These are phyloP conservation scores for Phalera bucephala DNA, from an alignment of 2,888 invertebrate genomes.

Conservation along the genomic window DNA sequence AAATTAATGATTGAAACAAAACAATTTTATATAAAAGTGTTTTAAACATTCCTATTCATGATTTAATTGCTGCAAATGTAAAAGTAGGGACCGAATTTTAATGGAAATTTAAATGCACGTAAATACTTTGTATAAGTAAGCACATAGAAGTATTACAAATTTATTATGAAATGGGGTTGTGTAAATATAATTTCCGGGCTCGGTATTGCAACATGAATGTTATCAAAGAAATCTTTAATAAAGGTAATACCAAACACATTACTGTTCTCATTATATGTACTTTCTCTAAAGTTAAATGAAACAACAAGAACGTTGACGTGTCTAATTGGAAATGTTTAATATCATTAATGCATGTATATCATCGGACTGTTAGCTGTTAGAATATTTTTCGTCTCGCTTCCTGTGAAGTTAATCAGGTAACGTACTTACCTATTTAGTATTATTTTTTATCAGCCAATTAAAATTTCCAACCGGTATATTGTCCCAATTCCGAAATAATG, in stretches of 20 bases:
- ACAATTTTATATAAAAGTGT: too few relatives aligned
- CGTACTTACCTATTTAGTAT: background rate
- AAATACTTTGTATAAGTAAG: too few relatives aligned
- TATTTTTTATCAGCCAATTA: background rate
- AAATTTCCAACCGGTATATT: background rate
- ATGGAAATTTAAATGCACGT: too few relatives aligned
- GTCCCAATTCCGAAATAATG: background rate
- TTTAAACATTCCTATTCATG: too few relatives aligned
- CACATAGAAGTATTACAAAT: too few relatives aligned
- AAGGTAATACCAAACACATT: too few relatives aligned
- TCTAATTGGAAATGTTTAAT: conserved; percentile 23
- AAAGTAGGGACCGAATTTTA: too few relatives aligned
- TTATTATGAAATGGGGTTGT: too few relatives aligned
- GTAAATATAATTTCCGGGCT: too few relatives aligned
- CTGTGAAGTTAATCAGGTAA: background rate
- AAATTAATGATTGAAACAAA: background rate
- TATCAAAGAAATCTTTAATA: conserved; percentile 19
- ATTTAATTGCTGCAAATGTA: too few relatives aligned
- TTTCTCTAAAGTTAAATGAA: background rate
- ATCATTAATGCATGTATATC: conserved; percentile 24
- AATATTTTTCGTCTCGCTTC: background rate
- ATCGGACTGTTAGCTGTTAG: conserved; percentile 12
- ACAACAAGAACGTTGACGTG: background rate
- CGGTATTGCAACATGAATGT: conserved; percentile 3
- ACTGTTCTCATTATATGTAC: too few relatives aligned